Percentiles rank a stretch among this genome's conserved stretches.
These are phyloP conservation scores for Parus major DNA, from an alignment of 2,113 vertebrate genomes.

Conservation along the genomic window DNA sequence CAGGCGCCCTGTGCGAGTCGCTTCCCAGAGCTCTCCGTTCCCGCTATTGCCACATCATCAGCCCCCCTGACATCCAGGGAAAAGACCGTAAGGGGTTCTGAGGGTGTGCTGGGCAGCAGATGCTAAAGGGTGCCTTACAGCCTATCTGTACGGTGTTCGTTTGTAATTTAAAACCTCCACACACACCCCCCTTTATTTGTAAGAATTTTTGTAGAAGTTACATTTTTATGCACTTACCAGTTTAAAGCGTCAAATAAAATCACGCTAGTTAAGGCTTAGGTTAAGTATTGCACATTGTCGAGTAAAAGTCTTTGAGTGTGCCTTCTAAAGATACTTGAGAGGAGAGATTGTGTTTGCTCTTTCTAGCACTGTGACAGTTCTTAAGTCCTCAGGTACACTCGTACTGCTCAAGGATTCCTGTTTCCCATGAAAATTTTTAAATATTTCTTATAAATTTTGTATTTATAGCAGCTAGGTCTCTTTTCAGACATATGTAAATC, in stretches of 20 bases:
- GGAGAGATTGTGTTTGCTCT: background rate
- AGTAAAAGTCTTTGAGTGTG: background rate
- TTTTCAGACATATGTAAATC: background rate
- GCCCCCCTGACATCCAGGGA: background rate
- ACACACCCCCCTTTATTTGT: no score
- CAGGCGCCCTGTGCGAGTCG: background rate
- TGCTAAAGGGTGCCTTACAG: background rate
- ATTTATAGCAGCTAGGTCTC: accelerated
- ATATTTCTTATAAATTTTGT: background rate
- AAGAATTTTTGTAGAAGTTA: background rate
- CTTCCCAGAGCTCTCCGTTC: background rate
- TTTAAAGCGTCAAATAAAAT: background rate
- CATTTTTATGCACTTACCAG: accelerated
- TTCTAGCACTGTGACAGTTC: background rate
- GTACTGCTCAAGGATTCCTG: background rate
- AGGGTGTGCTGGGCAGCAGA: background rate
- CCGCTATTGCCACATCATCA: constrained; percentile 75
- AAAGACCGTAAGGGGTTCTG: background rate
- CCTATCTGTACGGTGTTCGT: accelerated
- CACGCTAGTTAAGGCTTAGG: background rate
- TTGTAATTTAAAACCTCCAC: background rate
- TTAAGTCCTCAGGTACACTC: background rate
- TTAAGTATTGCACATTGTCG: background rate
- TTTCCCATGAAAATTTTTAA: accelerated
- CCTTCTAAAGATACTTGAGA: background rate